phyloP scores from a whole-genome alignment of 1,140 invertebrate species.

The Sarcophaga bullata region DNA sequence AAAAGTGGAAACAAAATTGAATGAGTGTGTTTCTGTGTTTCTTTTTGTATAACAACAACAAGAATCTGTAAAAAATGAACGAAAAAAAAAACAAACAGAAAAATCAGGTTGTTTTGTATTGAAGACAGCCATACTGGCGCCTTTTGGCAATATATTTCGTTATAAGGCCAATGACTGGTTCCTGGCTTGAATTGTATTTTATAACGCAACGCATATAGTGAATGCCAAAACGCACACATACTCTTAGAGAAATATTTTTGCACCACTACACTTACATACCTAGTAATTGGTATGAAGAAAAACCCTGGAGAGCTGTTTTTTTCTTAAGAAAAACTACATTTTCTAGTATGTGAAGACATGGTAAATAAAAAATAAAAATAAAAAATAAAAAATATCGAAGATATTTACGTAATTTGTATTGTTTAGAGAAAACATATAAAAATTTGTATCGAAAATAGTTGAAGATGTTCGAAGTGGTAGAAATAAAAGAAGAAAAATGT shows the following conservation, averaged over 20 bases:
- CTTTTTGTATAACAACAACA: background rate
- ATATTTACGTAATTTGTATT: background rate
- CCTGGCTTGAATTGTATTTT: conserved; percentile 1
- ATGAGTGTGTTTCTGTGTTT: background rate
- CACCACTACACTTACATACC: background rate
- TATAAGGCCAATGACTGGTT: conserved; percentile 16
- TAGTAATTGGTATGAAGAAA: background rate
- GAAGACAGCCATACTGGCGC: conserved; percentile 25
- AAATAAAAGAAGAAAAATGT: no score
- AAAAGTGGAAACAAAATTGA: background rate
- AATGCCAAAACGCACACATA: background rate
- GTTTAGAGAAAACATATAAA: background rate
- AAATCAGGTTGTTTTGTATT: conserved; percentile 14
- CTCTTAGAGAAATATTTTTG: background rate
- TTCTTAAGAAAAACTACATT: no score
- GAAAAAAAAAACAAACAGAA: background rate
- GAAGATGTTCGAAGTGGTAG: no score
- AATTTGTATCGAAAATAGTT: background rate
- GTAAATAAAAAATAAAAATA: no score
- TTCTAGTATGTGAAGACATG: no score
- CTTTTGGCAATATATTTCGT: conserved; percentile 18
- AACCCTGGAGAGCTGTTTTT: background rate
- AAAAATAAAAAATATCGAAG: no score
- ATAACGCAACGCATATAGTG: background rate
- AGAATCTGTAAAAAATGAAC: background rate